Evolutionary conservation across 2,888 invertebrate species (phyloP), one percentile per base, ranked within the genome.

Genomic region (Lepeophtheirus nordmannii): DNA sequence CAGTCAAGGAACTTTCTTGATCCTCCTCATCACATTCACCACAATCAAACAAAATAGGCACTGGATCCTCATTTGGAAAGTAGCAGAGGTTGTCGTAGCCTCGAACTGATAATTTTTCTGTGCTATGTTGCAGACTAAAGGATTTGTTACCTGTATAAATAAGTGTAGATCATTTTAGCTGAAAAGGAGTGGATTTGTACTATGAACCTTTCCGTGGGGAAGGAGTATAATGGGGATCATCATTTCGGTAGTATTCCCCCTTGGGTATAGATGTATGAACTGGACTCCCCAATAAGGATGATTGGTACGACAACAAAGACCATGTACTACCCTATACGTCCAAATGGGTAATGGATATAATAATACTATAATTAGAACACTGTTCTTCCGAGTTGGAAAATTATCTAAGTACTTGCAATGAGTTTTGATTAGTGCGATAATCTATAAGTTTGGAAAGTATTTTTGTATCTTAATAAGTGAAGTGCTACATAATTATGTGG

Each of bases 51-150:
- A 46, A 17, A 17, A 46, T n/a, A 3, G 17, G 53, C 5, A 1
- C n/a, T n/a, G 53, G 53, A 46, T 46, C 53, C 1, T 46, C 53
- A 46, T 46, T 46, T 46, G 53, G 53, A 46, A 46, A 46, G 17
- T 46, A 46, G 17, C 53, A 46, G 53, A 46, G 53, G 17, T 46
- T 46, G 17, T 46, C 53, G 53, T n/a, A 46, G 53, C 53, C 53
- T n/a, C 53, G 53, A 17, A 46, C 53, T 14, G 53, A 46, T 14
- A 46, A 17, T 17, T 46, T 46, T n/a, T 46, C 53, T 17, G 53
- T n/a, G 17, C 53, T 46, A 46, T 46, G 53, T 30, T 30, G 30
- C 7, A 30, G 30, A 30, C 53, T 46, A 46, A 46, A 46, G 2
- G 53, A 46, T n/a, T n/a, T n/a, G 17, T 8, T 5, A 46, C 5